Conservation (phyloP, 2,797 vertebrate genomes). For the Botia almorhae region DNA sequence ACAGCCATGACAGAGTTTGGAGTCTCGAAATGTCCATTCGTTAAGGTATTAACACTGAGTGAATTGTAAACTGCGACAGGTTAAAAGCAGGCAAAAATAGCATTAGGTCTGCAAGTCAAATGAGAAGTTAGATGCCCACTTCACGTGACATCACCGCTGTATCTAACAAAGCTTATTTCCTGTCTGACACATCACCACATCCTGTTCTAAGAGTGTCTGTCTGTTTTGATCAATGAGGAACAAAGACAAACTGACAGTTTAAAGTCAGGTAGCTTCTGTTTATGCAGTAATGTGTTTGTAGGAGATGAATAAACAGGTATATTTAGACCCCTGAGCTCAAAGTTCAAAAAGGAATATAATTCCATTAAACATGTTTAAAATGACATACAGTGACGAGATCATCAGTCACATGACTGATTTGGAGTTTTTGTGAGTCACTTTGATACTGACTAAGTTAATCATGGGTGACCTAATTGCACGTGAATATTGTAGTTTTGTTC, state of each 20-base stretch:
- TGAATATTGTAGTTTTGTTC: not conserved
- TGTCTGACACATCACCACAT: constrained; percentile 76
- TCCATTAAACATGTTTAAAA: not conserved
- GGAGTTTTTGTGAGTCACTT: not conserved
- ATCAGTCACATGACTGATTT: not conserved
- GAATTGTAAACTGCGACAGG: not conserved
- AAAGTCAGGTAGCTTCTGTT: not conserved
- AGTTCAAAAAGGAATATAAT: too few relatives aligned
- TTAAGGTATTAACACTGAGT: not conserved
- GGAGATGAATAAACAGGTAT: not conserved
- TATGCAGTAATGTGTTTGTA: not conserved
- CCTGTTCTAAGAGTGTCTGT: constrained; percentile 67
- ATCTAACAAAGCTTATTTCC: constrained; percentile 70
- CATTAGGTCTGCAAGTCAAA: constrained; percentile 26
- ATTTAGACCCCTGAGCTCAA: not conserved
- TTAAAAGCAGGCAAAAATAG: not conserved
- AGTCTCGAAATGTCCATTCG: not conserved
- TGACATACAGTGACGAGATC: not conserved
- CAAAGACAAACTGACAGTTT: constrained; percentile 42
- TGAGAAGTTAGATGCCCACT: constrained; percentile 9
- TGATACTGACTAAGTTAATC: not conserved
- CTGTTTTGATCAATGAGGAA: constrained; percentile 59
- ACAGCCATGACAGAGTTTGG: not conserved
- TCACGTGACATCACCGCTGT: constrained; percentile 50
- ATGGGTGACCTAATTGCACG: not conserved